Evolutionary conservation across 1,140 invertebrate genomes (phyloP).

Genomic region (Halictus rubicundus): DNA sequence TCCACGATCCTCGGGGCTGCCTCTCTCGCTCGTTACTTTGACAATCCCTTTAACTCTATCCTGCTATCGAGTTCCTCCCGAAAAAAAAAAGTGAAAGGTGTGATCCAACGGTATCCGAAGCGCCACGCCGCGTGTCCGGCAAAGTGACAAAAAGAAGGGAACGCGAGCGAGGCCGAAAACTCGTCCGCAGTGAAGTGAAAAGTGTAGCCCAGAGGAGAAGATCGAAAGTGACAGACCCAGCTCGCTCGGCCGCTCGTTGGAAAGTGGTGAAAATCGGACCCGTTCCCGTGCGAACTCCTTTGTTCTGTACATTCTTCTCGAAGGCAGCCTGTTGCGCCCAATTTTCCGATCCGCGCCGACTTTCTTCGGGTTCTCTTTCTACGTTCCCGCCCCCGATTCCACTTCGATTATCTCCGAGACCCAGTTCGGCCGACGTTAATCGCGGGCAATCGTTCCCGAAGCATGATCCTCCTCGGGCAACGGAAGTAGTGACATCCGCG

Average conservation of each 20-base stretch:
- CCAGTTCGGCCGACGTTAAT: neutral
- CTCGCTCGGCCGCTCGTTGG: constrained; percentile 30
- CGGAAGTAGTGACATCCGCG: neutral
- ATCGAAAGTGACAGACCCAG: constrained; percentile 37
- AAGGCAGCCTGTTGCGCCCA: neutral
- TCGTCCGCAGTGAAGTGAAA: constrained; percentile 47
- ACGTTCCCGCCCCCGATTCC: neutral
- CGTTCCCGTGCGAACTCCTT: constrained; percentile 25
- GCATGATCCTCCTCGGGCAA: neutral
- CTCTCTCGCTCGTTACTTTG: neutral
- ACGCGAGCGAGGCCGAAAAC: neutral
- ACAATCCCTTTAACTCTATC: neutral
- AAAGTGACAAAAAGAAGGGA: neutral
- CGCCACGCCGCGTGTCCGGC: neutral
- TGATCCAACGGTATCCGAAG: constrained; percentile 4
- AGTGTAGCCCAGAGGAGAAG: constrained; percentile 20
- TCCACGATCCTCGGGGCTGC: constrained; percentile 1
- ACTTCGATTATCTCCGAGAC: neutral
- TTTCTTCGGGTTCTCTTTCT: neutral
- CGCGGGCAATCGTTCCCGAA: neutral
- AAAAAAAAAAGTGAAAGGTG: constrained; percentile 23
- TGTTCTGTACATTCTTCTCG: constrained; percentile 14
- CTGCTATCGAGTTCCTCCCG: neutral
- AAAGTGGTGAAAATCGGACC: constrained; percentile 64
- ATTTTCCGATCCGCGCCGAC: neutral